phyloP scores from a whole-genome alignment of 1,140 invertebrate genomes.

The Thereuonema tuberculata region DNA sequence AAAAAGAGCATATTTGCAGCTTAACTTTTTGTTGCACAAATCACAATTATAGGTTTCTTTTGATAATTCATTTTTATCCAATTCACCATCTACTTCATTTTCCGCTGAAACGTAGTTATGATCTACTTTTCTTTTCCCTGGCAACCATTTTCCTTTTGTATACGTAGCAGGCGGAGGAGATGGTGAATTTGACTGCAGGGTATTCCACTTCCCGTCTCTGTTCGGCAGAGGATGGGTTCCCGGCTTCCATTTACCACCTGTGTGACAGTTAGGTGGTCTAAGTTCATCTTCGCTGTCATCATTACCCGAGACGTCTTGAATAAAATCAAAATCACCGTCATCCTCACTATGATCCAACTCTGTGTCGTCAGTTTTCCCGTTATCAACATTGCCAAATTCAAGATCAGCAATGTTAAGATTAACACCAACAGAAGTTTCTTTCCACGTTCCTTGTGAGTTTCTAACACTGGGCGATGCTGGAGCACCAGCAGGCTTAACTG shows the following conservation, averaged over 20 bases:
- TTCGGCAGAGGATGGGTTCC: constrained; percentile 23
- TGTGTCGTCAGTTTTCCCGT: background rate
- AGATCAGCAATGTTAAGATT: constrained; percentile 26
- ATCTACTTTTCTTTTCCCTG: constrained; percentile 25
- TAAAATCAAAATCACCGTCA: constrained; percentile 19
- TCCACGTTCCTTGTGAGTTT: background rate
- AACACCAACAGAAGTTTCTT: constrained; percentile 22
- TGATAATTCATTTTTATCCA: background rate
- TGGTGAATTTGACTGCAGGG: too few species aligned
- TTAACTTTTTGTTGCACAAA: background rate
- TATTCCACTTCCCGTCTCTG: constrained; percentile 1
- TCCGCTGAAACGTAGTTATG: constrained; percentile 19
- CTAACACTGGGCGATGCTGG: background rate
- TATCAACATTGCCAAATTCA: constrained; percentile 17
- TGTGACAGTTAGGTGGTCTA: constrained; percentile 44
- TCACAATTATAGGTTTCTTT: background rate
- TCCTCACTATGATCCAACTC: constrained; percentile 13
- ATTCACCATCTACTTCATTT: background rate
- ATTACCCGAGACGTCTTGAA: constrained; percentile 9
- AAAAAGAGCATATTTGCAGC: background rate
- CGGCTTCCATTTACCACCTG: constrained; percentile 59
- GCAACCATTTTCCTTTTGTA: constrained; percentile 62
- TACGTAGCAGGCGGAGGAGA: constrained; percentile 45
- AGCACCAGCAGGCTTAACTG: background rate
- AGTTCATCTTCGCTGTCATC: constrained; percentile 26